Evolutionary conservation across 2,888 invertebrate genomes (phyloP).

Genomic region (Lucinisca nassula): DNA sequence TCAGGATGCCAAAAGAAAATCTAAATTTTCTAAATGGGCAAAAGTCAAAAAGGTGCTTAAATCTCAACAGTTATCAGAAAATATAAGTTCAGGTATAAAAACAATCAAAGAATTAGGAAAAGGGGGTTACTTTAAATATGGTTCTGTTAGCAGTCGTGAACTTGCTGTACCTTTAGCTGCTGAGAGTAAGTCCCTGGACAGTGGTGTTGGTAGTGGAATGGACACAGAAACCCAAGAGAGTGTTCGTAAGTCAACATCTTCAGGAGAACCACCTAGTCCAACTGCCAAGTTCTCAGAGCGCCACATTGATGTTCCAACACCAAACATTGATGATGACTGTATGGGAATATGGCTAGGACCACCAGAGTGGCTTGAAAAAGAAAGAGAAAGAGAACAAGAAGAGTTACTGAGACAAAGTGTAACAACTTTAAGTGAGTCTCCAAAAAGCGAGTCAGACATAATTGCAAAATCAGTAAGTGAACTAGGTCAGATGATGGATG

Average conservation of each 20-base stretch:
- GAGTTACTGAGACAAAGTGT: slow-evolving; percentile 50
- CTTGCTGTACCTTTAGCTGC: slow-evolving; percentile 71
- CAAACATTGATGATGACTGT: slow-evolving; percentile 56
- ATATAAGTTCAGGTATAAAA: slow-evolving; percentile 79
- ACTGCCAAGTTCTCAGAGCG: slow-evolving; percentile 64
- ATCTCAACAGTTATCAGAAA: slow-evolving; percentile 79
- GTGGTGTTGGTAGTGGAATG: slow-evolving; percentile 78
- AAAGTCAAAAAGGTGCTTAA: slow-evolving; percentile 95
- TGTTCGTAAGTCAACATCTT: slow-evolving; percentile 76
- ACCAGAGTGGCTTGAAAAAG: slow-evolving; percentile 83
- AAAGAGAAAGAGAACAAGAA: slow-evolving; percentile 77
- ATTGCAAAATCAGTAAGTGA: slow-evolving; percentile 62
- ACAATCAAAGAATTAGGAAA: slow-evolving; percentile 77
- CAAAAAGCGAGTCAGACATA: slow-evolving; percentile 59
- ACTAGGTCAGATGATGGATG: slow-evolving; percentile 65
- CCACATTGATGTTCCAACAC: slow-evolving; percentile 69
- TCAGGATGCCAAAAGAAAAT: slow-evolving; percentile 77
- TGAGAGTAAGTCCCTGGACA: slow-evolving; percentile 78
- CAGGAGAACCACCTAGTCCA: slow-evolving; percentile 80
- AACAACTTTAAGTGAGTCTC: slow-evolving; percentile 61
- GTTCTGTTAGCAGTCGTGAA: slow-evolving; percentile 65
- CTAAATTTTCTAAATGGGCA: slow-evolving; percentile 94
- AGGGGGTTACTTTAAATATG: slow-evolving; percentile 67
- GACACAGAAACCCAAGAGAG: slow-evolving; percentile 75
- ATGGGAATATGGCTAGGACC: slow-evolving; percentile 83